Conservation (phyloP, 2,797 vertebrate species). For the Phrynocephalus vlangalii region DNA sequence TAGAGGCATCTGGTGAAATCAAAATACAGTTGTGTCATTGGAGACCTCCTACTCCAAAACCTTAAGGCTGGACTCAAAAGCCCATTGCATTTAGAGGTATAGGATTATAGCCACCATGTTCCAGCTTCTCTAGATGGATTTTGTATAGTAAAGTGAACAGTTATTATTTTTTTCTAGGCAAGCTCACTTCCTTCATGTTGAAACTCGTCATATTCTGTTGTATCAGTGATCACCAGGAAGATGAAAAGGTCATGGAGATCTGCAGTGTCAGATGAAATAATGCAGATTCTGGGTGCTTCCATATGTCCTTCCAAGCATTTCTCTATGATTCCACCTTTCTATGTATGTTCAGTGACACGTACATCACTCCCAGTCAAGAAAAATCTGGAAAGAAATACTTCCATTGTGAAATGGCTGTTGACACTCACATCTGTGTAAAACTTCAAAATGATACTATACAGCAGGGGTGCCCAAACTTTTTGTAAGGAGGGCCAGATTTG, state of each 20-base stretch:
- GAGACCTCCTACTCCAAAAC: not conserved
- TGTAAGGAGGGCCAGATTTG: too few species aligned
- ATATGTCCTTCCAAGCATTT: not conserved
- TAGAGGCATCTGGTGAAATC: not conserved
- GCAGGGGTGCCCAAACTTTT: too few species aligned
- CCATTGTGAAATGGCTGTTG: not conserved
- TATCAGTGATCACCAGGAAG: not conserved
- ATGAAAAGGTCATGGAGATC: not conserved
- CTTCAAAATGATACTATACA: not conserved
- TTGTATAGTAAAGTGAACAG: too few species aligned
- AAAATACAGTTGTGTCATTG: not conserved
- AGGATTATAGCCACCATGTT: not conserved
- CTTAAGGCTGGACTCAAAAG: not conserved
- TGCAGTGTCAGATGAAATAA: not conserved
- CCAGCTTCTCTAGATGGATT: not conserved
- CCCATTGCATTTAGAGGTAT: too few species aligned
- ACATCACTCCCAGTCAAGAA: not conserved
- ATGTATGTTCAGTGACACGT: not conserved
- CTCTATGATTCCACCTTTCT: not conserved
- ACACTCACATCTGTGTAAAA: not conserved
- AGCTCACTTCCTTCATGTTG: not conserved
- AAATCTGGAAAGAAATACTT: not conserved
- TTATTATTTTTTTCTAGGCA: not conserved
- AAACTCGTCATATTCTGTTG: not conserved
- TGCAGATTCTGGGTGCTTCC: not conserved